phyloP scores from a whole-genome alignment of 2,888 invertebrate genomes.

The Stegophylla sp. region DNA sequence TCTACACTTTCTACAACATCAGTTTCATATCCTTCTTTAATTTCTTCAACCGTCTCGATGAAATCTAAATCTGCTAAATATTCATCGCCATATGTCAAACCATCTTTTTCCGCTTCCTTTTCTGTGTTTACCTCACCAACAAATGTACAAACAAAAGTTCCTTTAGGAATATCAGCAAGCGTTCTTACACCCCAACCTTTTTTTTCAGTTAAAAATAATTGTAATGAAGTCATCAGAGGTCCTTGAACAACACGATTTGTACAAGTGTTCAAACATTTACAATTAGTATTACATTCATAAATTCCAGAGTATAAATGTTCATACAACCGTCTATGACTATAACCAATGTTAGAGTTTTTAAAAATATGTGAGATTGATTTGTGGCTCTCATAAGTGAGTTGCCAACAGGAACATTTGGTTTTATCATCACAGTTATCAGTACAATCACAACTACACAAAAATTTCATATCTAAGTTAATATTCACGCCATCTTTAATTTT shows the following conservation, averaged over 20 bases:
- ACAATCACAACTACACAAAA: conserved; percentile 90
- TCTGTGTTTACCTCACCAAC: conserved; percentile 92
- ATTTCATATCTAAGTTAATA: conserved; percentile 82
- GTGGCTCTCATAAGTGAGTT: conserved; percentile 77
- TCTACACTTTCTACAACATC: conserved; percentile 14
- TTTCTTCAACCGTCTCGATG: conserved; percentile 87
- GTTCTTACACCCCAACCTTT: conserved; percentile 97
- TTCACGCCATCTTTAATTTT: conserved; percentile 86
- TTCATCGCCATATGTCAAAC: conserved; percentile 89
- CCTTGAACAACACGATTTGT: conserved; percentile 94
- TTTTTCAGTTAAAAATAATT: conserved; percentile 92
- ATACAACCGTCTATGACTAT: conserved; percentile 80
- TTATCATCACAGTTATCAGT: conserved; percentile 91
- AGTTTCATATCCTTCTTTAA: conserved; percentile 75
- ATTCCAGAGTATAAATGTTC: conserved; percentile 89
- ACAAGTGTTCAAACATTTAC: conserved; percentile 85
- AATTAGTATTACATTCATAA: conserved; percentile 93
- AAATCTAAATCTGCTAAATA: conserved; percentile 97
- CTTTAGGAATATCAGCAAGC: conserved; percentile 92
- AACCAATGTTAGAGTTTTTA: conserved; percentile 72
- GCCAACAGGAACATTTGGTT: conserved; percentile 87
- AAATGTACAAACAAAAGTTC: conserved; percentile 94
- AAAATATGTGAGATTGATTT: conserved; percentile 63
- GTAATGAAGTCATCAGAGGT: conserved; percentile 82
- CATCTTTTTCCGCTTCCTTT: conserved; percentile 79